A percentile compares a stretch with the other conserved stretches of the same genome.
Evolutionary conservation across 2,797 vertebrate species (phyloP).

Genomic region (Macroramphosus scolopax): DNA sequence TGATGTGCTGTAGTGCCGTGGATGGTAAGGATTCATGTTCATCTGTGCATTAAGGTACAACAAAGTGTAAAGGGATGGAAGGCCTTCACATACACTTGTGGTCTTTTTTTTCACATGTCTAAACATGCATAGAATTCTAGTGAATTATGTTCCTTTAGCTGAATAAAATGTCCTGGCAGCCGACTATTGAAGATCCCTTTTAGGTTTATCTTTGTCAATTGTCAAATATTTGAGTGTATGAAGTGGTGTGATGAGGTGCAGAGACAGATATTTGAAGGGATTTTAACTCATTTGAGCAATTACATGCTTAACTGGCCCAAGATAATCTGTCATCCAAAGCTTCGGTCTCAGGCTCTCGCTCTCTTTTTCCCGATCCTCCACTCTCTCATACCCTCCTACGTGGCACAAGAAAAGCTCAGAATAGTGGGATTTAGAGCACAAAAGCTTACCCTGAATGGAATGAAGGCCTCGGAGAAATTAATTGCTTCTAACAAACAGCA

Average conservation of each 20-base stretch:
- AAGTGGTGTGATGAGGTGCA: conserved; percentile 99
- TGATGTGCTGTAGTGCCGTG: conserved; percentile 1
- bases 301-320: conserved; percentile 99
- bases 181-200: conserved; percentile 93
- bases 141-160: conserved; percentile 81
- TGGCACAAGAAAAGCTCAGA: conserved; percentile 94
- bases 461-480: conserved; percentile 99
- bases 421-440: conserved; percentile 99
- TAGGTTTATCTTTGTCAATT: conserved; percentile 96
- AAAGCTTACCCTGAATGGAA: conserved; percentile 96
- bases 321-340: conserved; percentile 99
- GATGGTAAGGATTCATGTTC: conserved; percentile 7
- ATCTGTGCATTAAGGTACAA: conserved; percentile 1
- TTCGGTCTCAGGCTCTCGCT: conserved; percentile 79
- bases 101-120: conserved; percentile 71
- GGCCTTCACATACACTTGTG: not conserved
- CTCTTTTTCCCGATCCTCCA: conserved; percentile 73
- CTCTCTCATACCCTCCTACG: conserved; percentile 81
- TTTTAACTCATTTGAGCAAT: conserved; percentile 99
- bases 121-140: conserved; percentile 79
- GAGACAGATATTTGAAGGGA: conserved; percentile 99
- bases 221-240: conserved; percentile 99
- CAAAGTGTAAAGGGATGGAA: not conserved
- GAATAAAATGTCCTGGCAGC: conserved; percentile 77
- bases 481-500: conserved; percentile 99